Conservation (phyloP, 2,113 vertebrate species). For the Anguilla japonica region DNA sequence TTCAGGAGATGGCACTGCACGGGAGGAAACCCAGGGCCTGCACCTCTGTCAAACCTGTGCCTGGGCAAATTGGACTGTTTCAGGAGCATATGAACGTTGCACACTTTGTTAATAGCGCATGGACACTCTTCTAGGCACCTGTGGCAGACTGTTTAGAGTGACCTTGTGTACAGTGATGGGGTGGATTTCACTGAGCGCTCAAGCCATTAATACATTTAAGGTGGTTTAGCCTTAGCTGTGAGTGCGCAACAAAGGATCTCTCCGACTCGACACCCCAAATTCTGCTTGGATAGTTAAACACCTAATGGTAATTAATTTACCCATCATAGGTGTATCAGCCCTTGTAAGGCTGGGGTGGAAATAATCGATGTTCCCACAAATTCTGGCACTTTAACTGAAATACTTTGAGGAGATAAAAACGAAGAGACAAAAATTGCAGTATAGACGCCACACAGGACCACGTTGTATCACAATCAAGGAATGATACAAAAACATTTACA, state of each 20-base stretch:
- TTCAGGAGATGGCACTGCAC: neutral
- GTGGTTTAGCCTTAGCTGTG: neutral
- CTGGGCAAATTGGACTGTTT: neutral
- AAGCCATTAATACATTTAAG: constrained; percentile 13
- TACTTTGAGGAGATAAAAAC: neutral
- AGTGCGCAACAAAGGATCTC: neutral
- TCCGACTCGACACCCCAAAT: neutral
- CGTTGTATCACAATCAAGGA: neutral
- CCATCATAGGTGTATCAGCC: neutral
- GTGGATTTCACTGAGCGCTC: neutral
- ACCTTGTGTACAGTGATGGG: constrained; percentile 9
- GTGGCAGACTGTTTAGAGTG: constrained; percentile 6
- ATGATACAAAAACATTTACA: neutral
- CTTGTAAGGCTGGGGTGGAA: neutral
- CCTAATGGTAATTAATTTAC: constrained; percentile 7
- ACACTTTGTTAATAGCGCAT: neutral
- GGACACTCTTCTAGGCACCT: neutral
- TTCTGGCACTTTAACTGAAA: neutral
- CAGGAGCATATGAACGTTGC: neutral
- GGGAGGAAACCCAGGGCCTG: neutral
- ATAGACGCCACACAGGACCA: neutral
- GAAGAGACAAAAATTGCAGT: neutral
- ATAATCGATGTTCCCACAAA: constrained; percentile 17
- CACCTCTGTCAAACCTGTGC: neutral
- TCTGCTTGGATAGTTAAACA: constrained; percentile 8